phyloP scores from a whole-genome alignment of 2,888 invertebrate species.

The Andrena chrysosceles region DNA sequence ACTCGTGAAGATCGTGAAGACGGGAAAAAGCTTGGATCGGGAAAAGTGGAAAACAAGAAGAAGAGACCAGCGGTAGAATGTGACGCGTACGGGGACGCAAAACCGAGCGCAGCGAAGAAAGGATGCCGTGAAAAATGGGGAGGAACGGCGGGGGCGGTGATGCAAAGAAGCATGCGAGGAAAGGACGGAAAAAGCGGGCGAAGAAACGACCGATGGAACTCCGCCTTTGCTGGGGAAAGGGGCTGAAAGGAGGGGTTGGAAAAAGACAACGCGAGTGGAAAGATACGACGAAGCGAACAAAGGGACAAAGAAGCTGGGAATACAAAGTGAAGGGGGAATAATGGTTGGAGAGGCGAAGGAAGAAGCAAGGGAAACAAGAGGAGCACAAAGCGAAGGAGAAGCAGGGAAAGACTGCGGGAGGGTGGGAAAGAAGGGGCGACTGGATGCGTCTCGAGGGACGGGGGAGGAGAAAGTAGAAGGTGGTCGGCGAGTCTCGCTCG shows the following conservation, averaged over 20 bases:
- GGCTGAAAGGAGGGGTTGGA: slow-evolving; percentile 2
- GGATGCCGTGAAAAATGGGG: slow-evolving; percentile 1
- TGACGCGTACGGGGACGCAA: background rate
- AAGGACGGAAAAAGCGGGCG: background rate
- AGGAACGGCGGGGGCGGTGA: slow-evolving; percentile 5
- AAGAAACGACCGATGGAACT: slow-evolving; percentile 1
- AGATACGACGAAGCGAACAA: slow-evolving; percentile 27
- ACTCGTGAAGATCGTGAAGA: background rate
- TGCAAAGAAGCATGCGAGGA: slow-evolving; percentile 5
- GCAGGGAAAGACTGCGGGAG: no score
- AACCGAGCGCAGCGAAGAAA: background rate
- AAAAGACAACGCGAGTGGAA: slow-evolving; percentile 24
- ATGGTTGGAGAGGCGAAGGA: slow-evolving; percentile 11
- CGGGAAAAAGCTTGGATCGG: background rate
- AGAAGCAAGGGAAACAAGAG: background rate
- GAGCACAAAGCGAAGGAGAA: slow-evolving; percentile 1
- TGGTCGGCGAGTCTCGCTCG: slow-evolving; percentile 33
- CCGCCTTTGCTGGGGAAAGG: slow-evolving; percentile 17
- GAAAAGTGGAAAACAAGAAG: background rate
- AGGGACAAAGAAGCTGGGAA: slow-evolving; percentile 22
- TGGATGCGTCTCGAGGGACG: slow-evolving; percentile 22
- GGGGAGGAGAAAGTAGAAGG: slow-evolving; percentile 18
- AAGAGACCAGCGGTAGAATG: background rate
- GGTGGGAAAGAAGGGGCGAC: background rate
- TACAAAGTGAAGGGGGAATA: slow-evolving; percentile 43